Evolutionary conservation across 2,797 vertebrate genomes (phyloP).

Genomic region (Sebastes iracundus): DNA sequence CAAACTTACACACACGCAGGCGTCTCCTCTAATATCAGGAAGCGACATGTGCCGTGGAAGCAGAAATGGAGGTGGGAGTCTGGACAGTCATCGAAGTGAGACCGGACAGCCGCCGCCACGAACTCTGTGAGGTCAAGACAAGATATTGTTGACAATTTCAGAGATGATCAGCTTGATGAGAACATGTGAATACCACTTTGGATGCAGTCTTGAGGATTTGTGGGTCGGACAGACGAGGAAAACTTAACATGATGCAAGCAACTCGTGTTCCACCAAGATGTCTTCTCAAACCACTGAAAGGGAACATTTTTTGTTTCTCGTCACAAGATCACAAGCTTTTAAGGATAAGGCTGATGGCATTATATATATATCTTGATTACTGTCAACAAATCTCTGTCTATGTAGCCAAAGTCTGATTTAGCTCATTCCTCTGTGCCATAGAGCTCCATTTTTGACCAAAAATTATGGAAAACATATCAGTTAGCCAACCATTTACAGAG

Average conservation of each 20-base stretch:
- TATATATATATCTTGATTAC: neutral
- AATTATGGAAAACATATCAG: neutral
- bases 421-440: neutral
- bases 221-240: slow-evolving; percentile 18
- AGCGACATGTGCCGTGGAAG: slow-evolving; percentile 95
- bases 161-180: slow-evolving; percentile 3
- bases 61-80: slow-evolving; percentile 93
- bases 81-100: slow-evolving; percentile 93
- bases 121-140: slow-evolving; percentile 78
- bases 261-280: slow-evolving; percentile 1
- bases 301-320: neutral
- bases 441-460: neutral
- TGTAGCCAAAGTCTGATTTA: neutral
- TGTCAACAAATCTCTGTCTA: too few species aligned
- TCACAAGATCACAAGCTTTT: neutral
- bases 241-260: neutral
- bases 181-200: slow-evolving; percentile 23
- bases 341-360: neutral
- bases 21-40: slow-evolving; percentile 91
- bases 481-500: neutral
- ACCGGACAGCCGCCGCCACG: slow-evolving; percentile 89
- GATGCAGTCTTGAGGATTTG: slow-evolving; percentile 38
- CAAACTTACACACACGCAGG: slow-evolving; percentile 94
- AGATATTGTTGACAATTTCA: neutral
- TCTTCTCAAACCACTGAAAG: slow-evolving; percentile 78